Conservation (phyloP, 2,113 vertebrate species). For the Nanorana parkeri region DNA sequence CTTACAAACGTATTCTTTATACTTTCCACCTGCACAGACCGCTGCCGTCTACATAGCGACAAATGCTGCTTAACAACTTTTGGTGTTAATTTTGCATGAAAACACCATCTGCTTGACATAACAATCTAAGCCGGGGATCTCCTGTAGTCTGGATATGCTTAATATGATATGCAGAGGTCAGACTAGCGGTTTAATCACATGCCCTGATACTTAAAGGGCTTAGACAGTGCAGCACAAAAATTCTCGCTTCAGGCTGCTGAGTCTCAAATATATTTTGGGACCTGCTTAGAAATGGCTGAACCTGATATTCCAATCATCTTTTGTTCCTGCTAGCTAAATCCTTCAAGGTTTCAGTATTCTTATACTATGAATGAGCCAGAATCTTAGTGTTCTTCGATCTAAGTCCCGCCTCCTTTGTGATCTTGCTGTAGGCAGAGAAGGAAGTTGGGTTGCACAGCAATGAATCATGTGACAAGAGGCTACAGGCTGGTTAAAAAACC, state of each 20-base stretch:
- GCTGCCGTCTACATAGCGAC: slow-evolving; percentile 58
- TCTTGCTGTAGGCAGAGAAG: too few species aligned
- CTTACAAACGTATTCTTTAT: slow-evolving; percentile 1
- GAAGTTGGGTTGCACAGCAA: too few species aligned
- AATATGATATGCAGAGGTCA: slow-evolving; percentile 74
- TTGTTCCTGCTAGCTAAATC: too few species aligned
- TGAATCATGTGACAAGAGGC: too few species aligned
- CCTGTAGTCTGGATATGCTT: slow-evolving; percentile 69
- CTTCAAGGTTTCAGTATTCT: too few species aligned
- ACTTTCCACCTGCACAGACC: neutral
- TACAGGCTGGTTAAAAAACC: too few species aligned
- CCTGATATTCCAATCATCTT: too few species aligned
- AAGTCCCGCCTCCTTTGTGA: too few species aligned
- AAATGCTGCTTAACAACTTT: slow-evolving; percentile 63
- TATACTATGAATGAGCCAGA: too few species aligned
- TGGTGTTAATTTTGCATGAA: slow-evolving; percentile 71
- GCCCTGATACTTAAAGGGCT: slow-evolving; percentile 71
- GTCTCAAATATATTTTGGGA: neutral
- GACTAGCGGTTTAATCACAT: slow-evolving; percentile 73
- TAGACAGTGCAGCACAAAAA: slow-evolving; percentile 33
- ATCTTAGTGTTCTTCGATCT: too few species aligned
- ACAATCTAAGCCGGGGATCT: slow-evolving; percentile 69
- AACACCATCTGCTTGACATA: slow-evolving; percentile 73
- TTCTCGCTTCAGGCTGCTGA: slow-evolving; percentile 15
- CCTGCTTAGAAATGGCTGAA: too few species aligned